These are phyloP conservation scores for mouse (Mus musculus) DNA, from an alignment of 2,113 vertebrate species.

Conservation along the genomic window DNA sequence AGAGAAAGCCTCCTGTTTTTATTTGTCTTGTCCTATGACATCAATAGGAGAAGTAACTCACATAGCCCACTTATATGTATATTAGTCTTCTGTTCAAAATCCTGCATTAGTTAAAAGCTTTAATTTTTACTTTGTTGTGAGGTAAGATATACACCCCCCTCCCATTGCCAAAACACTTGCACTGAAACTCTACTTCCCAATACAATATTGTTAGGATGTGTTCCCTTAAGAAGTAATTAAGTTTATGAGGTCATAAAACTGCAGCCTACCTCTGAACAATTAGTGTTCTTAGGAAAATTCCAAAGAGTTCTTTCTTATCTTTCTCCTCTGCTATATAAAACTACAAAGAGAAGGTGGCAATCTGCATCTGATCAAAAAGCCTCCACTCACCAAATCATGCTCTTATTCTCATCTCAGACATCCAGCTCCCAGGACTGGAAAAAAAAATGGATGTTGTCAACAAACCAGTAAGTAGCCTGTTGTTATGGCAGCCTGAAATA, in stretches of 20 bases:
- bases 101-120: neutral
- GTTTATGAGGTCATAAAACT: neutral
- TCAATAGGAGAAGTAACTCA: neutral
- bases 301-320: neutral
- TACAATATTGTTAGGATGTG: neutral
- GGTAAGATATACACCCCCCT: neutral
- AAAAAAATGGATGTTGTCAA: neutral
- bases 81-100: neutral
- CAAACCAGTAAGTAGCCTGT: neutral
- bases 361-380: neutral
- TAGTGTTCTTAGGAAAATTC: neutral
- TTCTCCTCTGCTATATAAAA: neutral
- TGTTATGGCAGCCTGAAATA: neutral
- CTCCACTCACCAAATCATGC: rapidly evolving
- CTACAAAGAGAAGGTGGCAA: neutral
- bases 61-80: neutral
- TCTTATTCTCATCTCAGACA: neutral
- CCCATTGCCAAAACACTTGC: neutral
- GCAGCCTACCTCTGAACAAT: neutral
- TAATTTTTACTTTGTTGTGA: neutral
- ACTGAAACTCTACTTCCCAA: neutral
- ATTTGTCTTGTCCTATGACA: neutral
- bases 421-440: neutral
- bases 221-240: neutral
- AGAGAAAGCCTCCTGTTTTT: neutral